Evolutionary conservation across 2,797 vertebrate species (phyloP), one percentile per base, ranked within the genome.

Genomic region (Pelobates cultripes): DNA sequence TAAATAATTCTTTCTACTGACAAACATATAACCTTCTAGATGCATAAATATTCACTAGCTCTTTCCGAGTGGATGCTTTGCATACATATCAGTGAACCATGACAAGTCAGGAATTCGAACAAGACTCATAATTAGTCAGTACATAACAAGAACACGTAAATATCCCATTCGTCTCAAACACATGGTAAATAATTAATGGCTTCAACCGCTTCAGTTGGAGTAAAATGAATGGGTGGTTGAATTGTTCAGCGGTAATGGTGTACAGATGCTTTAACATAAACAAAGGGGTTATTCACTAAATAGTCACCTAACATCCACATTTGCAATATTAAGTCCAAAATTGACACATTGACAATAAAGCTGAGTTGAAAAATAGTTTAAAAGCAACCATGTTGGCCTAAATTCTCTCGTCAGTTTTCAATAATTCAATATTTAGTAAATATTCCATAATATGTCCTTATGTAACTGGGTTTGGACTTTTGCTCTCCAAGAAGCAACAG

Each of bases 61-160:
- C 66, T 53, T 12, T 70, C 67, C 73, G 63, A 63, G 43, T 81
- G 73, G 79, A 81, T 66, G 47, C 63, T 68, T 75, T 51, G 41
- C 40, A 7, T 60, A 63, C 67, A 81, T 64, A 75, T 81, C 79
- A 70, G 28, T 81, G 79, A 81, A 81, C 79, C 79, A 69, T 81
- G 79, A 81, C 79, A 75, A 63, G 73, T 55, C 66, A 63, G 51
- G 66, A 75, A 75, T 75, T 17, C 44, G 73, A 70, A 81, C 51
- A 70, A 80, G 66, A n/a, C 53, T 44, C 14, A 70, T 81, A 81
- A 81, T 81, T 81, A 81, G 79, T 75, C 67, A 75, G 73, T 17
- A 57, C 55, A 53, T 57, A 81, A 70, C 79, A 81, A 81, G 73
- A 70, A 75, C 66, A 81, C 73, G 79, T 70, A 75, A 81, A 81